These are phyloP conservation scores for Gyps fulvus DNA, from an alignment of 2,113 vertebrate genomes.

Conservation along the genomic window DNA sequence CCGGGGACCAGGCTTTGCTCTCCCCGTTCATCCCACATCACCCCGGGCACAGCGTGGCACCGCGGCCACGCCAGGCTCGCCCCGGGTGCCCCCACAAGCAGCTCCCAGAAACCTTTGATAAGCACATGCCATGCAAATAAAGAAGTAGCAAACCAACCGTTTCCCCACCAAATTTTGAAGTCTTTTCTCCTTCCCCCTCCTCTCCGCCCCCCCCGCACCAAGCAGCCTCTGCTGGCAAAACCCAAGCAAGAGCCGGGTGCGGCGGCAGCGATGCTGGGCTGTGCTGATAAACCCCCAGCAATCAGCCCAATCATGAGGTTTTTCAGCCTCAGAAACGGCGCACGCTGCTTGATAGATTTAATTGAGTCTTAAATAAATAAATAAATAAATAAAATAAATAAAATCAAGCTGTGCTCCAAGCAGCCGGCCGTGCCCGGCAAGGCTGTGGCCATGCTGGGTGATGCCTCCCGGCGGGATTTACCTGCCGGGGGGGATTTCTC, in stretches of 20 bases:
- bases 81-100: neutral
- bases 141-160: rapidly evolving
- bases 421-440: rapidly evolving
- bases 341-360: neutral
- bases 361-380: neutral
- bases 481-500: neutral
- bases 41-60: neutral
- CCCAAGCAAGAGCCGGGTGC: neutral
- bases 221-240: neutral
- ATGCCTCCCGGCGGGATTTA: neutral
- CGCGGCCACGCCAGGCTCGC: rapidly evolving
- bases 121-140: rapidly evolving
- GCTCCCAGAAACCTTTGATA: neutral
- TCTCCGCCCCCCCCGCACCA: too few species aligned
- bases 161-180: neutral
- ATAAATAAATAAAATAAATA: neutral
- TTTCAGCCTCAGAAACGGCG: neutral
- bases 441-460: neutral
- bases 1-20: neutral
- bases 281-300: neutral
- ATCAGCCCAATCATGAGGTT: neutral
- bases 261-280: neutral
- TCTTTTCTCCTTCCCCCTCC: neutral
- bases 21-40: neutral
- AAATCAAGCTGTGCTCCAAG: neutral